A percentile compares a stretch with the other conserved stretches of the same genome.
Conservation (phyloP, 2,888 invertebrate genomes). For the Petrolisthes manimaculis region DNA sequence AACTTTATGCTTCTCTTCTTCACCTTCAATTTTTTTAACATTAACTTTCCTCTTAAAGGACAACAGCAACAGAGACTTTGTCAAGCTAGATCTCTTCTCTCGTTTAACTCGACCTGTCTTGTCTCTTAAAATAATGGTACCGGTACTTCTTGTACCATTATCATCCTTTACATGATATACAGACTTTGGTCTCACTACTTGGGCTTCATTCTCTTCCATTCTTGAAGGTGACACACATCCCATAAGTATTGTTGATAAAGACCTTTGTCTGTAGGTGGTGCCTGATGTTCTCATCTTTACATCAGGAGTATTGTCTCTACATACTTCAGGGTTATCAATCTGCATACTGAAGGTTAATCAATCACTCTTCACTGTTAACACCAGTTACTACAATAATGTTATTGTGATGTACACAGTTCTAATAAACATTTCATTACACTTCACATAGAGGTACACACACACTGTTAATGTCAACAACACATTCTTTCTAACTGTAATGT, state of each 20-base stretch:
- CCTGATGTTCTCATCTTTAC: neutral
- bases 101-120: neutral
- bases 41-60: neutral
- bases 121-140: neutral
- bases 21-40: neutral
- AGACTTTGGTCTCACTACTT: neutral
- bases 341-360: too few species aligned
- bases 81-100: constrained; percentile 12
- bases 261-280: constrained; percentile 14
- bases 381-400: too few species aligned
- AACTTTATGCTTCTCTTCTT: neutral
- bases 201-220: neutral
- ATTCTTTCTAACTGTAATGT: too few species aligned
- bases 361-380: too few species aligned
- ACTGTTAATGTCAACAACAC: too few species aligned
- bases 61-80: constrained; percentile 18
- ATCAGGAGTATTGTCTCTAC: neutral
- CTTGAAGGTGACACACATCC: constrained; percentile 29
- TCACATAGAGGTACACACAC: too few species aligned
- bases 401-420: too few species aligned
- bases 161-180: neutral
- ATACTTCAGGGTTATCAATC: too few species aligned
- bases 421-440: too few species aligned
- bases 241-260: constrained; percentile 22
- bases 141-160: too few species aligned